Percentiles rank a stretch among this genome's conserved stretches.
phyloP scores from a whole-genome alignment of 1,140 invertebrate species.

The Orchesella cincta region DNA sequence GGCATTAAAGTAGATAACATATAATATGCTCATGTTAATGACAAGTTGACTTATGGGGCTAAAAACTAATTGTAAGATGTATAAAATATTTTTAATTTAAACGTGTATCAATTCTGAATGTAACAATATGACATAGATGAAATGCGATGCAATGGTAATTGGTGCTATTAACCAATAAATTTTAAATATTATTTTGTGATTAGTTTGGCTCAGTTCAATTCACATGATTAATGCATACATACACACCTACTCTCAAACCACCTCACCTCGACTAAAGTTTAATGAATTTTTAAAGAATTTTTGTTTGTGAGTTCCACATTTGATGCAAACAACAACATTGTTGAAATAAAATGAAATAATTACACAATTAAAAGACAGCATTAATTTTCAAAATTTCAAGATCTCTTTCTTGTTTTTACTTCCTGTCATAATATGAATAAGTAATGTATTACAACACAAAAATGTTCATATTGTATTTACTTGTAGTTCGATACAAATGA shows the following conservation, averaged over 20 bases:
- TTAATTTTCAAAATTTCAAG: neutral
- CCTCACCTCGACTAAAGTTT: neutral
- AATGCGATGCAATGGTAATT: no score
- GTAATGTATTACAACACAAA: conserved; percentile 30
- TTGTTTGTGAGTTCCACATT: neutral
- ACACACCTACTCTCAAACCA: neutral
- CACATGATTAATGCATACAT: neutral
- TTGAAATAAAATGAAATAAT: neutral
- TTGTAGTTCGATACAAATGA: conserved; percentile 28
- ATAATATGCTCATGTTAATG: neutral
- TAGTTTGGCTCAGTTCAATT: no score
- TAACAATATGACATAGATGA: no score
- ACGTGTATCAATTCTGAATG: no score
- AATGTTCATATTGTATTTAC: conserved; percentile 23
- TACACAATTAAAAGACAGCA: no score
- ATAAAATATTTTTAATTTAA: no score
- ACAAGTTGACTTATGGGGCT: neutral
- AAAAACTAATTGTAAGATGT: neutral
- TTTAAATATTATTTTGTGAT: no score
- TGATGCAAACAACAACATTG: neutral
- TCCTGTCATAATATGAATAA: conserved; percentile 20
- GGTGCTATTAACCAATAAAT: no score
- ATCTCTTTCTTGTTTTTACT: conserved; percentile 21
- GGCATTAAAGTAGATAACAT: no score
- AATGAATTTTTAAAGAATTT: neutral